phyloP scores from a whole-genome alignment of 2,797 vertebrate species.

The Propithecus deckenii region DNA sequence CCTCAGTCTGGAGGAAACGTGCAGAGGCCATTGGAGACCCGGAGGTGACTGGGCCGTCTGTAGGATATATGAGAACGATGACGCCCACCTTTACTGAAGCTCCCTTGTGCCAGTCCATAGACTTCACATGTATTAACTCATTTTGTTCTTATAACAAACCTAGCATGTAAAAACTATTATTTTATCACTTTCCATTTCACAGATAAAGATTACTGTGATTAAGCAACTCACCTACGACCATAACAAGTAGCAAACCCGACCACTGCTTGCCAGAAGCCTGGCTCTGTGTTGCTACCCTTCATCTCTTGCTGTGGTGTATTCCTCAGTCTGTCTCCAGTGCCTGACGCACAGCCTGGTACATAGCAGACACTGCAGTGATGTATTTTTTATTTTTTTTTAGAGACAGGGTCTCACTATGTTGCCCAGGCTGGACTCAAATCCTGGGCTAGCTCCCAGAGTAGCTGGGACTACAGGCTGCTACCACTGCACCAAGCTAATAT shows the following conservation, averaged over 20 bases:
- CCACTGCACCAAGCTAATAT: background rate
- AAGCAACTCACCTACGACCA: background rate
- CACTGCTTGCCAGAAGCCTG: background rate
- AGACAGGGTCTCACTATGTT: background rate
- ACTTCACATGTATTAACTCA: rapidly evolving
- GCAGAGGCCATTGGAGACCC: background rate
- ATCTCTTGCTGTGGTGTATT: rapidly evolving
- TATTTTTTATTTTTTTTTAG: background rate
- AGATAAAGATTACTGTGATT: background rate
- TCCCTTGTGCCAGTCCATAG: rapidly evolving
- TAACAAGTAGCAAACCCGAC: background rate
- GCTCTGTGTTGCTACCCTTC: background rate
- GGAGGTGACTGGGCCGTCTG: background rate
- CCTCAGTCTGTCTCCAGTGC: background rate
- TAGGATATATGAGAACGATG: rapidly evolving
- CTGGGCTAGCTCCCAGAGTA: background rate
- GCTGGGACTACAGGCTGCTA: background rate
- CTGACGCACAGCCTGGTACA: rapidly evolving
- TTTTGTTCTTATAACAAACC: background rate
- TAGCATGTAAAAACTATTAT: background rate
- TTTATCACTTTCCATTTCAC: background rate
- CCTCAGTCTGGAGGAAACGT: background rate
- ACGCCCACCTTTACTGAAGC: rapidly evolving
- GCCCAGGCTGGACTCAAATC: background rate
- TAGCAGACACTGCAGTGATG: rapidly evolving